Base-by-base conservation (phyloP, 2,797 vertebrate species). In the Ptychobarbus kaznakovi region DNA sequence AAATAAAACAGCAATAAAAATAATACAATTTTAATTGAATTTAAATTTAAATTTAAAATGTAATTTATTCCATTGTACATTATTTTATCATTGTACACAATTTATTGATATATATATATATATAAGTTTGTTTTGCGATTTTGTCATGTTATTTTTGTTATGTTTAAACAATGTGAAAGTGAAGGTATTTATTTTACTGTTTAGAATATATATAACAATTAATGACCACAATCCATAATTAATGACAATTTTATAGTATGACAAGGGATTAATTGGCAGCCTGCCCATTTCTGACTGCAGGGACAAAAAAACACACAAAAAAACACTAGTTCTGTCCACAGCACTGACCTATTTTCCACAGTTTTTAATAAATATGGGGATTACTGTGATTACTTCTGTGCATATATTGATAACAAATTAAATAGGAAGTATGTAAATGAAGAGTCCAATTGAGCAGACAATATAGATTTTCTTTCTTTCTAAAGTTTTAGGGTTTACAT, bases 331-430 rank as follows among this genome's bases (percentile, higher is more conserved):
- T 32, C 89, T 88, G 81, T 80, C 81, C 88, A 63, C 53, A 91
- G 90, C 88, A 63, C 53, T 92, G 90, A 92, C 90, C 86, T 89
- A 80, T 88, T 91, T 92, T 89, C 86, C 81, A 89, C 58, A 79
- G 49, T 81, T 83, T 85, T 86, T 85, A 25, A 32, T 81, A 80
- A 89, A 87, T 65, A 61, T 65, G 68, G 74, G 65, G 81, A 83
- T 87, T 84, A 88, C 72, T 70, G 74, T 74, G 63, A 86, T 86
- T 74, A 82, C 68, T 76, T 22, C 56, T 85, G 75, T 53, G 56
- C 74, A 32, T 63, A 79, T 66, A 89, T 63, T 81, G 46, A 86
- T 78, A 78, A 76, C 56, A 77, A 81, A 68, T 87, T 80, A 80
- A 89, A 89, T 84, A 83, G 61, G 22, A 84, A 18, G 79, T 82